Evolutionary conservation across 2,888 invertebrate species (phyloP), one percentile per base, ranked within the genome.

Genomic region (Diadromus collaris): DNA sequence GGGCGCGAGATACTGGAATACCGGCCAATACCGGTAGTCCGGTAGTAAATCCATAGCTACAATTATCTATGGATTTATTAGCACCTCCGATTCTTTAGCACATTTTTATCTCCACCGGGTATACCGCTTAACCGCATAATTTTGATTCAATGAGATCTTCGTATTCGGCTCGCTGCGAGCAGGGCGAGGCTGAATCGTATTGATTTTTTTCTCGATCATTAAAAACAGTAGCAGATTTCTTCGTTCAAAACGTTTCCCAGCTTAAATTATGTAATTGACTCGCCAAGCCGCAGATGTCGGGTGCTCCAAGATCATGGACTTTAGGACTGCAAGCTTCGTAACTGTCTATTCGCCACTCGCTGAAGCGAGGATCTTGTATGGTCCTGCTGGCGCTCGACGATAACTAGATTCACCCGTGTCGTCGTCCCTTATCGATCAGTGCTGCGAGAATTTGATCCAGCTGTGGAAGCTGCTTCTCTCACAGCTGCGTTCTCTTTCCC

Each of bases 191-290:
- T 60, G 29, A 21, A 27, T 9, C 13, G 7, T 51, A 75, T 68
- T 29, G 68, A 63, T 68, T 29, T 63, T 68, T 41, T n/a, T 16
- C 7, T 41, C 7, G 7, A 19, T n/a, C 51, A 61, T 68, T 29
- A 63, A 16, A 21, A 44, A 21, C 54, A 54, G n/a, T 27, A 54
- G 61, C n/a, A 19, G 21, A 46, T 69, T 69, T 56, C 34, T 63
- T 21, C 54, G 63, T 56, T 68, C 24, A 32, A 54, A n/a, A 63
- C 63, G 63, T 46, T 63, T 46, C 3, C 19, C 68, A 21, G 63
- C 51, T 32, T 19, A 63, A 44, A 63, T 34, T 29, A 34, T 34
- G 5, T 9, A 75, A 51, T n/a, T 60, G 61, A 54, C 38, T 46
- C n/a, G 24, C 63, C 13, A 67, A 51, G 27, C 10, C 60, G 27